These are phyloP conservation scores for Orthosia incerta DNA, from an alignment of 2,888 invertebrate species.

Conservation along the genomic window DNA sequence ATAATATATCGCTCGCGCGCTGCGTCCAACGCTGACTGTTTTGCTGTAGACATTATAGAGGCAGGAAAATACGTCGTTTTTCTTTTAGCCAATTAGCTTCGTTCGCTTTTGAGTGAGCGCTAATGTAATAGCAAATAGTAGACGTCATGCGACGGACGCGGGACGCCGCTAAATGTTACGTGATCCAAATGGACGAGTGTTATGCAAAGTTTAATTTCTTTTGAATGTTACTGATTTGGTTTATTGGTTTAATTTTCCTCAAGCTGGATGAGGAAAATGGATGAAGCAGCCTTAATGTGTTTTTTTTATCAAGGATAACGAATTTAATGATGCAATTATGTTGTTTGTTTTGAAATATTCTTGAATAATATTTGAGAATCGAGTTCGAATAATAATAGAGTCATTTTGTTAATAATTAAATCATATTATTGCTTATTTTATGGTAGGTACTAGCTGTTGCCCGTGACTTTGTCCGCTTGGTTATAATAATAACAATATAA, in stretches of 20 bases:
- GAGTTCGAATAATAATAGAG: not conserved
- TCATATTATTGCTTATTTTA: not conserved
- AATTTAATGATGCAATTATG: not conserved
- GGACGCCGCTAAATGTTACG: constrained; percentile 17
- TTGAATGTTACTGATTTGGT: constrained; percentile 4
- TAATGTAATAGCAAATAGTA: constrained; percentile 65
- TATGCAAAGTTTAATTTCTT: constrained; percentile 13
- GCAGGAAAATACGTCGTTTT: constrained; percentile 68
- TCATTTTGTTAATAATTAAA: not conserved
- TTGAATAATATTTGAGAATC: not conserved
- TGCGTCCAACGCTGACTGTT: constrained; percentile 47
- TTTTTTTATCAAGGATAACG: not conserved
- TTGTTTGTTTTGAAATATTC: constrained; percentile 5
- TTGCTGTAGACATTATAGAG: constrained; percentile 32
- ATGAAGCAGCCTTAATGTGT: not conserved
- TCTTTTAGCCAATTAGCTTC: constrained; percentile 78
- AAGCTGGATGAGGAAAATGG: not conserved
- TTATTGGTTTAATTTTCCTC: not conserved
- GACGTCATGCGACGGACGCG: constrained; percentile 57
- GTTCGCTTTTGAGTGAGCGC: constrained; percentile 55
- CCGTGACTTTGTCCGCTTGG: too few relatives aligned
- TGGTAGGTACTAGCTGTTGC: too few relatives aligned
- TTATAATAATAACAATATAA: too few relatives aligned
- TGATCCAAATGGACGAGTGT: constrained; percentile 13
- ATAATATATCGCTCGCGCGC: constrained; percentile 54